phyloP scores from a whole-genome alignment of 2,113 vertebrate species.

The Brevimyrus niger region DNA sequence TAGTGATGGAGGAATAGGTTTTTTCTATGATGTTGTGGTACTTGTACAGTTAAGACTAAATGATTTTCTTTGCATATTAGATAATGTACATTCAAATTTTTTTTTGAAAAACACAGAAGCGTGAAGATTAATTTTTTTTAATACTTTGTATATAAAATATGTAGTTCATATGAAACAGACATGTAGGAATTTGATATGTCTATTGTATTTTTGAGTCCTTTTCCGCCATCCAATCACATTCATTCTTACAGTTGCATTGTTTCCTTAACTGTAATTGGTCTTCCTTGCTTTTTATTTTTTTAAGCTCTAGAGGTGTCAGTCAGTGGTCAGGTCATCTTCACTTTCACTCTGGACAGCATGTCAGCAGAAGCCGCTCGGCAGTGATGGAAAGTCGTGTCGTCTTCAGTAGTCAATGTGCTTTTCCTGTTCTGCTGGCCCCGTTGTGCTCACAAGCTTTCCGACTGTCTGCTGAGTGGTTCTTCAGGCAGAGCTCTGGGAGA shows the following conservation, averaged over 20 bases:
- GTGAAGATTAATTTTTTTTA: neutral
- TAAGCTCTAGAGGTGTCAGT: neutral
- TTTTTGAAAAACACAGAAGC: neutral
- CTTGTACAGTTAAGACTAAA: neutral
- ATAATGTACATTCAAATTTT: neutral
- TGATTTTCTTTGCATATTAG: neutral
- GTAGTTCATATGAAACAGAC: neutral
- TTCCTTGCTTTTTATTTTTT: neutral
- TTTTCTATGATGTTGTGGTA: neutral
- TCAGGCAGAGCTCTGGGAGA: slow-evolving; percentile 73
- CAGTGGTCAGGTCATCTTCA: neutral
- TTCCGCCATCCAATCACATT: neutral
- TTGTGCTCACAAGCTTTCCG: slow-evolving; percentile 44
- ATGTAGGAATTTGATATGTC: neutral
- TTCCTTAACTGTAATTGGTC: neutral
- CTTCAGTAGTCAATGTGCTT: slow-evolving; percentile 49
- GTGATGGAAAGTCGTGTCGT: neutral
- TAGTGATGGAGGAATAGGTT: neutral
- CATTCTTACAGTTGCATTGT: neutral
- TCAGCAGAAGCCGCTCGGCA: neutral
- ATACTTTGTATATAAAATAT: neutral
- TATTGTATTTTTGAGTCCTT: neutral
- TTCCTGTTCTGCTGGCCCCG: slow-evolving; percentile 14
- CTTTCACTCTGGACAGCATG: neutral
- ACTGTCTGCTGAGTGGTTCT: slow-evolving; percentile 63